Evolutionary conservation across 2,888 invertebrate species (phyloP), one percentile per base, ranked within the genome.

Genomic region (Drosophila anomalata): DNA sequence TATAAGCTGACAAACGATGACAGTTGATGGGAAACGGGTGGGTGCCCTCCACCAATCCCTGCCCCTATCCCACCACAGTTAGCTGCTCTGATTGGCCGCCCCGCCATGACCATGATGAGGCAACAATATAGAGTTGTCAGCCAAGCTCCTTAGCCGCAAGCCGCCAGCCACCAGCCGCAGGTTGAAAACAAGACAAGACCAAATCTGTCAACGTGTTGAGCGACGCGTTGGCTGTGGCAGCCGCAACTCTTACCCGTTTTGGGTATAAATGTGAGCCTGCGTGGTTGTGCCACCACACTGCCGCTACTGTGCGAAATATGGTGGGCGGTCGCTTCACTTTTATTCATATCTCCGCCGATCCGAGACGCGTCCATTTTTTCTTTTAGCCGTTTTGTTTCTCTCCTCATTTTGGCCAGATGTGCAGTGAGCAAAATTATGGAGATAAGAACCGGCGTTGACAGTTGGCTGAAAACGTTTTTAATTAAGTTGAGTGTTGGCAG

Each of bases 1-100:
- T 86, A 89, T 90, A 89, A 89, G 90, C 90, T 90, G 87, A 90
- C 90, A 90, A 90, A 90, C 90, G 90, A 90, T 90, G 90, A 89
- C 90, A 90, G 90, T 89, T 89, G 89, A 89, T 83, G 84, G 74
- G 79, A 50, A 76, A 84, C 87, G 78, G 84, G 88, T 82, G 79
- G 84, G 83, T 87, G 83, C 78, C 61, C 42, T 36, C 14, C 12
- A 20, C 54, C 41, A 42, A 20, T 20, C 41, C 41, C 41, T 42
- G 41, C 20, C 14, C 17, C 14, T 20, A 17, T 17, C 17, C 41
- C 41, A 33, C 36, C 80, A 48, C 26, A 31, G 61, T 47, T 65
- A 58, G 50, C 71, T 75, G 80, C 81, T 76, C 87, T 82, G 83
- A 82, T 87, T 82, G 82, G 87, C 85, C 81, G 81, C 84, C 79